Percentiles rank a stretch among this genome's conserved stretches.
Evolutionary conservation across 2,797 vertebrate genomes (phyloP).

Genomic region (Cryptoprocta ferox): DNA sequence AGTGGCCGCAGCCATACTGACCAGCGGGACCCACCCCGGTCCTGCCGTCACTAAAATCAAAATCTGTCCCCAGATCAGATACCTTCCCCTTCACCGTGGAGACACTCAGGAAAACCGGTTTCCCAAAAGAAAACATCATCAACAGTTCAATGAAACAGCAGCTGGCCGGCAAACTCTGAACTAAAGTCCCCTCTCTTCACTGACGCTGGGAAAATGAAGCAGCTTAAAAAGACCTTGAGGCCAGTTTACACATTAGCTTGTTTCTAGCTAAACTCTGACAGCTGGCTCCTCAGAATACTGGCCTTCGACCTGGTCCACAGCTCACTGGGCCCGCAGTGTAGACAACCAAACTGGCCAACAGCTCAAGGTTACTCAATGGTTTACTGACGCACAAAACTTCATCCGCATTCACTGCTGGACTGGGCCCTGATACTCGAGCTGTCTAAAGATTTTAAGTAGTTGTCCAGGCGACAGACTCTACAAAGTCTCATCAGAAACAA

Average conservation of each 20-base stretch:
- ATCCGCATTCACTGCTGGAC: background rate
- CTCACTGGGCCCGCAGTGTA: background rate
- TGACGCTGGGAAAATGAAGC: background rate
- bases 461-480: background rate
- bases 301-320: slow-evolving; percentile 57
- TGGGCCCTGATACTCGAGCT: background rate
- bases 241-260: slow-evolving; percentile 76
- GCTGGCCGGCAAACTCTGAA: background rate
- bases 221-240: background rate
- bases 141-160: background rate
- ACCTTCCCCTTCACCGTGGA: slow-evolving; percentile 46
- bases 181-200: background rate
- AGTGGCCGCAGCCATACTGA: accelerated
- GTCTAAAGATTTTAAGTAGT: background rate
- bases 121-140: slow-evolving; percentile 66
- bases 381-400: background rate
- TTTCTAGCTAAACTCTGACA: slow-evolving; percentile 1
- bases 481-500: background rate
- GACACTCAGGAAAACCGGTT: slow-evolving; percentile 9
- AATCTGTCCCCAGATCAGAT: background rate
- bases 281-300: background rate
- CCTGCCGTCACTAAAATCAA: background rate
- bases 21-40: accelerated
- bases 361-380: background rate
- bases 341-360: background rate